Evolutionary conservation across 2,888 invertebrate genomes (phyloP).

Genomic region (Dysmachus trigonus): DNA sequence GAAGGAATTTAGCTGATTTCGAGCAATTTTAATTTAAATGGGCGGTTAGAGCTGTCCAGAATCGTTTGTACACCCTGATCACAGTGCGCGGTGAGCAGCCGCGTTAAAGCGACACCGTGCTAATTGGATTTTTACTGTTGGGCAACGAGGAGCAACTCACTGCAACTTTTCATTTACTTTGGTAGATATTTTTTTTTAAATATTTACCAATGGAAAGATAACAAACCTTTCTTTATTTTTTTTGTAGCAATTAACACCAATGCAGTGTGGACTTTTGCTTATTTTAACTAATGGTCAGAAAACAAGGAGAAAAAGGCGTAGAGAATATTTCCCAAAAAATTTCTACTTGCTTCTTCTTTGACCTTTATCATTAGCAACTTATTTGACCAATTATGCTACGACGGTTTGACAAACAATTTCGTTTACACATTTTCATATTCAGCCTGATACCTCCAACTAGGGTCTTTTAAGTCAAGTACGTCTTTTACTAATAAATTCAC

Average conservation of each 20-base stretch:
- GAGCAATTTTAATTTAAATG: conserved; percentile 4
- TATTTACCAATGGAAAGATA: not conserved
- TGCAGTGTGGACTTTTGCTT: too few relatives aligned
- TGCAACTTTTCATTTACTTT: not conserved
- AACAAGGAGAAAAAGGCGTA: too few relatives aligned
- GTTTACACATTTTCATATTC: too few relatives aligned
- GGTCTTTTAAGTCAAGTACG: too few relatives aligned
- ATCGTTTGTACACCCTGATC: not conserved
- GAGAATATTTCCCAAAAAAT: too few relatives aligned
- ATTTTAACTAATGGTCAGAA: too few relatives aligned
- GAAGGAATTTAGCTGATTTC: conserved; percentile 1
- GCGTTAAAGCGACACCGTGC: not conserved
- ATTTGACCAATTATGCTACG: too few relatives aligned
- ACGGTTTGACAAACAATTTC: too few relatives aligned
- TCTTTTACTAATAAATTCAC: too few relatives aligned
- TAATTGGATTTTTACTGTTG: not conserved
- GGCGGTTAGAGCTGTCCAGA: not conserved
- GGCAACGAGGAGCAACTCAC: not conserved
- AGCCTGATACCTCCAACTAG: too few relatives aligned
- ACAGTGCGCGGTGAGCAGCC: not conserved
- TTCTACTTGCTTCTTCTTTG: too few relatives aligned
- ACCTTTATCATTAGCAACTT: too few relatives aligned
- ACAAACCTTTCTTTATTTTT: not conserved
- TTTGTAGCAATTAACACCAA: not conserved
- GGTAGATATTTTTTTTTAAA: not conserved